Conservation (phyloP, 2,113 vertebrate genomes). For the Hyperopisus bebe region DNA sequence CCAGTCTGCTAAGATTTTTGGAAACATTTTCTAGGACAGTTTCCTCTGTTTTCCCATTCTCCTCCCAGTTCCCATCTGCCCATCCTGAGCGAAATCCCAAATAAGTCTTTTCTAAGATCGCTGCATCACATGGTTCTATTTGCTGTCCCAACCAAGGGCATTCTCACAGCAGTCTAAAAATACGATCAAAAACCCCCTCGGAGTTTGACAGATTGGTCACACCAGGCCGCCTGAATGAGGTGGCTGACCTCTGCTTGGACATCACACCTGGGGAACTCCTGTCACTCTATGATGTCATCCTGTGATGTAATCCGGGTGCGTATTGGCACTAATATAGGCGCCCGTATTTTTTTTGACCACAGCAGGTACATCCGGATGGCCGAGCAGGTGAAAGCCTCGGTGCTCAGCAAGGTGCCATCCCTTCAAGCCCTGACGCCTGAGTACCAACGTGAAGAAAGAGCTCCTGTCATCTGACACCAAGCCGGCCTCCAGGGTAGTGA, state of each 20-base stretch:
- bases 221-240: neutral
- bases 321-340: neutral
- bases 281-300: neutral
- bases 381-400: neutral
- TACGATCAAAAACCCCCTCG: neutral
- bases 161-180: neutral
- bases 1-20: neutral
- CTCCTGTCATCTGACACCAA: neutral
- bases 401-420: neutral
- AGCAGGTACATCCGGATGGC: neutral
- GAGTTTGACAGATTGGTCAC: slow-evolving; percentile 9
- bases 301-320: neutral
- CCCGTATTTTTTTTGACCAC: neutral
- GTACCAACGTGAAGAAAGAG: neutral
- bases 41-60: neutral
- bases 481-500: neutral
- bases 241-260: neutral
- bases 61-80: neutral
- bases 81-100: neutral
- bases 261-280: slow-evolving; percentile 1
- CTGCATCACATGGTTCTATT: neutral
- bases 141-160: neutral
- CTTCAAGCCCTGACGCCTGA: neutral
- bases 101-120: neutral
- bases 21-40: neutral